Conservation (phyloP, 2,113 vertebrate species). For the Hiodon tergisus region DNA sequence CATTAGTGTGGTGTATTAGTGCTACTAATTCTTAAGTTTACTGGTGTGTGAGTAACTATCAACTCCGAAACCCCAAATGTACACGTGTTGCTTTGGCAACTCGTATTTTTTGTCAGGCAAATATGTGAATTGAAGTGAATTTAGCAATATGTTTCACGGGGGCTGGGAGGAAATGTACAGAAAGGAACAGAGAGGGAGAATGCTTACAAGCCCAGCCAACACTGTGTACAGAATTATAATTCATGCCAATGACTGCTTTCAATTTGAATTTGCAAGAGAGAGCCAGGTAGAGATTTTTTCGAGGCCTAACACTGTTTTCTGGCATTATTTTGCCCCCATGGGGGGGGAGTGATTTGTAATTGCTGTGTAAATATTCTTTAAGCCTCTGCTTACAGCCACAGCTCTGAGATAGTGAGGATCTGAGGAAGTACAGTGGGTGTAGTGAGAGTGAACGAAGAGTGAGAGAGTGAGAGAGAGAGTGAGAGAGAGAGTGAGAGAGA, state of each 20-base stretch:
- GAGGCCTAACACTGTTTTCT: constrained; percentile 19
- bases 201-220: constrained; percentile 44
- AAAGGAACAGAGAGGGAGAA: constrained; percentile 13
- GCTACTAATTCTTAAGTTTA: not conserved
- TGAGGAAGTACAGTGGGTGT: constrained; percentile 2
- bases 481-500: constrained; percentile 15
- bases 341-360: constrained; percentile 45
- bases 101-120: not conserved
- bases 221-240: constrained; percentile 42
- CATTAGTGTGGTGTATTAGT: constrained; percentile 6
- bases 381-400: constrained; percentile 28
- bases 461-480: constrained; percentile 20
- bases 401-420: not conserved
- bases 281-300: constrained; percentile 32
- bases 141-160: not conserved
- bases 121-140: not conserved
- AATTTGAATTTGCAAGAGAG: constrained; percentile 24
- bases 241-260: constrained; percentile 45
- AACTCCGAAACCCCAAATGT: not conserved
- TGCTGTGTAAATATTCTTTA: constrained; percentile 57
- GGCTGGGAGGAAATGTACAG: not conserved
- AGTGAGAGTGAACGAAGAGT: not conserved
- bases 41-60: not conserved
- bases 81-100: not conserved
- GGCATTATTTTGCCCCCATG: constrained; percentile 44